Conservation (phyloP, 2,113 vertebrate species). For the Oncorhynchus tshawytscha region DNA sequence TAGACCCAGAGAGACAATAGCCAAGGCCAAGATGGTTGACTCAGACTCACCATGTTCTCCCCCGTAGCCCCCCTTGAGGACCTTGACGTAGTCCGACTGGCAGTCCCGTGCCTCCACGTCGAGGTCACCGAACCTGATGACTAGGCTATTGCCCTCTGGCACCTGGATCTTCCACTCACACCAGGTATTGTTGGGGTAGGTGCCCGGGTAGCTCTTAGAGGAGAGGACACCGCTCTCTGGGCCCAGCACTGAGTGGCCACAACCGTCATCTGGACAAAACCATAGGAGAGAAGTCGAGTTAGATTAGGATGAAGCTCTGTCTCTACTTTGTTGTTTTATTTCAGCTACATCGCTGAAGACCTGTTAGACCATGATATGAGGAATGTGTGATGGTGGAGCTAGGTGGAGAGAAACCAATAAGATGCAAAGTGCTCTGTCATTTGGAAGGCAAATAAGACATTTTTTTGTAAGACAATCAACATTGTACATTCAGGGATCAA, state of each 20-base stretch:
- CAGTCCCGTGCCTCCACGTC: constrained; percentile 81
- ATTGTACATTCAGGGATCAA: too few relatives aligned
- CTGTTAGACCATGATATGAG: too few relatives aligned
- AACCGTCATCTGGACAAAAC: constrained; percentile 75
- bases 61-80: constrained; percentile 62
- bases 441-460: too few relatives aligned
- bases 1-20: not conserved
- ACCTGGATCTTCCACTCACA: constrained; percentile 81
- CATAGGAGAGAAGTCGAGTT: constrained; percentile 7
- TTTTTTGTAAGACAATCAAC: too few relatives aligned
- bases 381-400: too few relatives aligned
- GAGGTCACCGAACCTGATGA: constrained; percentile 81
- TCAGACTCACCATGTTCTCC: constrained; percentile 44
- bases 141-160: constrained; percentile 72
- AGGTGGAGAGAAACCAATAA: too few relatives aligned
- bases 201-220: constrained; percentile 83
- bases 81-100: constrained; percentile 74
- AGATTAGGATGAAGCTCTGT: not conserved
- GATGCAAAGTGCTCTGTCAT: too few relatives aligned
- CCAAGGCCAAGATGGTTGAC: not conserved
- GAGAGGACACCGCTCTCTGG: constrained; percentile 80
- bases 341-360: not conserved
- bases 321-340: not conserved
- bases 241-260: constrained; percentile 77
- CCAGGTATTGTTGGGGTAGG: constrained; percentile 80